Base-by-base conservation (phyloP, 2,113 vertebrate species). In the Xiphophorus maculatus region DNA sequence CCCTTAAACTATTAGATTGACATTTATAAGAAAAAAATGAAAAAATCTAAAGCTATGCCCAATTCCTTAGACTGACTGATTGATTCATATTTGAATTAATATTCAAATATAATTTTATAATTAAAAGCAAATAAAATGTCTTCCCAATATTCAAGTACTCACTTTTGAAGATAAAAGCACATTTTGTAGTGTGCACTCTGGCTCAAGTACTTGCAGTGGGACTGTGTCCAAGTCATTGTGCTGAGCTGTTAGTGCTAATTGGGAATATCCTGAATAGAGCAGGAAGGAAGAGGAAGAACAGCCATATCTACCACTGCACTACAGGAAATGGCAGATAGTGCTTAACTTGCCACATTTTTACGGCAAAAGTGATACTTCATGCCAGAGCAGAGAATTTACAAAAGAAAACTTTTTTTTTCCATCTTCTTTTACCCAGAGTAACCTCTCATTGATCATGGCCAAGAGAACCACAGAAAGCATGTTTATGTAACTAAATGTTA, bases 181-280 rank as follows among this genome's bases (percentile, higher is more conserved):
- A 58, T 71, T 25, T 35, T 58, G 5, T 48, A 9, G 28, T 68
- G 40, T 8, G 29, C 29, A 22, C 40, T 64, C 44, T 27, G 4
- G 22, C 61, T 64, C 28, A 13, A 51, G 29, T 27, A 28, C 25
- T 19, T 28, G 44, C 25, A 35, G 14, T 29, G 27, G 27, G 22
- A 69, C 30, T 27, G 33, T 69, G 14, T 74, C 27, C 60, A n/a
- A 76, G 61, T 4, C 33, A 48, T 67, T 77, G 66, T 77, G 62
- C 42, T 40, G 37, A 62, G n/a, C 60, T 75, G 67, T 14, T 42
- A 27, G 22, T 1, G 10, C 71, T 67, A 76, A 83, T 63, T 67
- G 40, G 60, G 27, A 83, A 79, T 60, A 79, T 84, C 81, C 73
- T 79, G 54, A 72, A 44, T 6, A 13, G 33, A 63, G 58, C 65